Percentiles rank a stretch among this genome's conserved stretches.
Conservation (phyloP, 2,888 invertebrate species). For the Drosophila merina region DNA sequence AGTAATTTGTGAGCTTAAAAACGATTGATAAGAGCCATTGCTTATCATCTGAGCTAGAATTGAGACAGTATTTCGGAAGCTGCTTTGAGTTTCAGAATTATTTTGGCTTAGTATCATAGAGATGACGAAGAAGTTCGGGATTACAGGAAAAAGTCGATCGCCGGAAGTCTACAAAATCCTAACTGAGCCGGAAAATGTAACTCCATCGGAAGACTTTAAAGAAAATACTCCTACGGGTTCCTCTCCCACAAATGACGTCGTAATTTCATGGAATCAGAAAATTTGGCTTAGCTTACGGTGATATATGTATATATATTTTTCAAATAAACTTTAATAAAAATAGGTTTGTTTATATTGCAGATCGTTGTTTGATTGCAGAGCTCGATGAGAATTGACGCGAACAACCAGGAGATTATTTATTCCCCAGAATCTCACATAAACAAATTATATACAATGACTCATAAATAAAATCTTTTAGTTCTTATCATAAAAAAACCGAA, state of each 20-base stretch:
- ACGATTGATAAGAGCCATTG: constrained; percentile 5
- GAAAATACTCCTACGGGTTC: background rate
- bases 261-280: constrained; percentile 9
- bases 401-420: background rate
- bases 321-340: background rate
- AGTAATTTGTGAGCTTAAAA: background rate
- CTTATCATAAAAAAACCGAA: too few relatives aligned
- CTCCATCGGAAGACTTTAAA: background rate
- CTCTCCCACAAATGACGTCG: background rate
- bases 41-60: constrained; percentile 20
- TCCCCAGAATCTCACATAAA: background rate
- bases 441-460: background rate
- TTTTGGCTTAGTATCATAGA: constrained; percentile 4
- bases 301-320: background rate
- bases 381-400: background rate
- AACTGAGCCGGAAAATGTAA: constrained; percentile 6
- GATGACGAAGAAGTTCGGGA: constrained; percentile 15
- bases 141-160: constrained; percentile 5
- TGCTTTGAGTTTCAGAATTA: background rate
- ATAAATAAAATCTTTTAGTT: background rate
- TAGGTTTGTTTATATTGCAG: background rate
- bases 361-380: background rate
- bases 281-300: constrained; percentile 17
- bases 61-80: background rate
- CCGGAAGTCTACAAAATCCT: constrained; percentile 20